Evolutionary conservation across 2,797 vertebrate genomes (phyloP).

Genomic region (Siniperca scherzeri): DNA sequence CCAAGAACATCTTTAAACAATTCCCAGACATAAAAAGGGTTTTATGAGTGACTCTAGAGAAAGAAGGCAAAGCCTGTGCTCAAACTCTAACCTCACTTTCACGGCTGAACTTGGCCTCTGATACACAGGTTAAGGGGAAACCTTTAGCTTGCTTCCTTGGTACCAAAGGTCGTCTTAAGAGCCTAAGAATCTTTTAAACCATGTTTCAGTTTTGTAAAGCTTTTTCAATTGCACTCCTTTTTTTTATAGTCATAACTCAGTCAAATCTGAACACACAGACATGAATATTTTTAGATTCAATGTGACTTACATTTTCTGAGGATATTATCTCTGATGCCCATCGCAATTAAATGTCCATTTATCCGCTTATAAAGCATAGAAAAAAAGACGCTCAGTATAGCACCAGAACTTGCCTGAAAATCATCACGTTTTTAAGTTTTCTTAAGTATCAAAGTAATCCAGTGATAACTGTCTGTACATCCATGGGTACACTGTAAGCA

Average conservation of each 20-base stretch:
- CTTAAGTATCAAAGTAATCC: too few relatives aligned
- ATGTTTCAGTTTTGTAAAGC: neutral
- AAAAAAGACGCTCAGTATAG: neutral
- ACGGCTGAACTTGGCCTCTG: too few relatives aligned
- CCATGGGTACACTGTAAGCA: neutral
- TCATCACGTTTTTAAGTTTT: neutral
- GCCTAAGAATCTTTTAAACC: neutral
- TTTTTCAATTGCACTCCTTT: neutral
- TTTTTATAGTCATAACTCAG: neutral
- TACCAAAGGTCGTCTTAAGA: neutral
- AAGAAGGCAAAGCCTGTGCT: neutral
- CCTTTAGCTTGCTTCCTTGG: neutral
- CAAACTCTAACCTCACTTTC: neutral
- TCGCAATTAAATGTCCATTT: neutral
- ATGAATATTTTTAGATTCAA: neutral
- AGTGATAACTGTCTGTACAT: neutral
- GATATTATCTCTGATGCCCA: neutral
- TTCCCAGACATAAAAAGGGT: neutral
- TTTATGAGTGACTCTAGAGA: neutral
- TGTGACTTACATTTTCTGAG: neutral
- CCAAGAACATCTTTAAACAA: neutral
- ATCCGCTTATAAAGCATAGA: too few relatives aligned
- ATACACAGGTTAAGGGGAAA: neutral
- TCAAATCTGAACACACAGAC: neutral
- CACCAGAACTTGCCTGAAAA: neutral